Conservation (phyloP, 1,140 invertebrate species). For the Rhyzopertha dominica region DNA sequence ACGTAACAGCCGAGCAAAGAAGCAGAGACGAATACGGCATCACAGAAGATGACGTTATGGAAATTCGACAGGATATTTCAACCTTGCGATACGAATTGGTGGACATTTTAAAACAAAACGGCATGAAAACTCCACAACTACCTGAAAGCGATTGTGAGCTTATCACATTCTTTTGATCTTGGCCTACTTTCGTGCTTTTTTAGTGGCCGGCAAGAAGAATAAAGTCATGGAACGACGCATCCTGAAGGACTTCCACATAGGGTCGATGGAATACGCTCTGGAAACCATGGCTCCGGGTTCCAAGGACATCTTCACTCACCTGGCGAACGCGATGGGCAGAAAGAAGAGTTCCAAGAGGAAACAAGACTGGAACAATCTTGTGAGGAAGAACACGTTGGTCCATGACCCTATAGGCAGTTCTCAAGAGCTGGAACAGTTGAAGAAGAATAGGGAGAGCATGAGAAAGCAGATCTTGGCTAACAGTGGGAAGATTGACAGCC, state of each 20-base stretch:
- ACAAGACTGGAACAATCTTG: slow-evolving; percentile 81
- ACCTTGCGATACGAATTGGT: slow-evolving; percentile 77
- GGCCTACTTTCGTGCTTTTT: slow-evolving; percentile 15
- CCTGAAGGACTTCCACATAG: slow-evolving; percentile 82
- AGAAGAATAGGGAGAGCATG: slow-evolving; percentile 61
- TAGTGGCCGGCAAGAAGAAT: slow-evolving; percentile 66
- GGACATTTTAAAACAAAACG: slow-evolving; percentile 74
- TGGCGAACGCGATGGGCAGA: slow-evolving; percentile 68
- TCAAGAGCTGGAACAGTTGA: slow-evolving; percentile 55
- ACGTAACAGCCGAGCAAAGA: slow-evolving; percentile 72
- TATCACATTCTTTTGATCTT: neutral
- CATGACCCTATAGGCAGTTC: slow-evolving; percentile 74
- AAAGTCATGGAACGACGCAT: slow-evolving; percentile 75
- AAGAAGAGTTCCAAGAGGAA: slow-evolving; percentile 58
- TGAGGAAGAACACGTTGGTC: slow-evolving; percentile 61
- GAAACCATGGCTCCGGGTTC: too few species aligned
- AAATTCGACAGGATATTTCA: slow-evolving; percentile 85
- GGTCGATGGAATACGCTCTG: too few species aligned
- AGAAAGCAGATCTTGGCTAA: slow-evolving; percentile 59
- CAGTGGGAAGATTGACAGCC: too few species aligned
- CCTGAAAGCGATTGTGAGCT: slow-evolving; percentile 57
- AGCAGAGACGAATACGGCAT: slow-evolving; percentile 70
- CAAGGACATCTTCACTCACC: slow-evolving; percentile 74
- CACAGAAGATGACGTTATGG: slow-evolving; percentile 88
- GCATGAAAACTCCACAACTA: slow-evolving; percentile 71